Evolutionary conservation across 2,888 invertebrate genomes (phyloP), one percentile per base, ranked within the genome.

Genomic region (Kuschelorhynchus macadamiae): DNA sequence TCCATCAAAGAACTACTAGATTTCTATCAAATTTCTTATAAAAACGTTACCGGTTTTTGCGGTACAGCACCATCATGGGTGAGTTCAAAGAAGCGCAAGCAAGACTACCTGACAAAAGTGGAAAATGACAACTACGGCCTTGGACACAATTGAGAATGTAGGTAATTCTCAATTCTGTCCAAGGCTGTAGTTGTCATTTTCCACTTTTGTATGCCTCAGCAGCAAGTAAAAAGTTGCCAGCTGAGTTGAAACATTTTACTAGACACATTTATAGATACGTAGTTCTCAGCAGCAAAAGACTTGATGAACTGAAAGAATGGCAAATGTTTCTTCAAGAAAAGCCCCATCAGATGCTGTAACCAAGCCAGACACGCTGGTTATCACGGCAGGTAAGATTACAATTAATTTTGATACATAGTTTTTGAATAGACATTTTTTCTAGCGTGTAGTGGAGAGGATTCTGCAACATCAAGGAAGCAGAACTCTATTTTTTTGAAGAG

Each of bases 321-420:
- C 75, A 76, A 57, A 32, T 33, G 5, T 74, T 75, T 55, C 67
- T 55, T 20, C 55, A 73, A 21, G 70, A 68, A 17, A 57, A 73
- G 53, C 67, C 67, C 2, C 68, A 72, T 14, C 72, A 74, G 66
- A 20, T 76, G 8, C 52, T 77, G n/a, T 63, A 70, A n/a, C 71
- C 72, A 4, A 62, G 72, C n/a, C 74, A 75, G 7, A 25, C 3
- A 25, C 3, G 3, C 7, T 25, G 25, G 25, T 7, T 5, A 25
- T n/a, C n/a, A n/a, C n/a, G n/a, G n/a, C n/a, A n/a, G n/a, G n/a
- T n/a, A n/a, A n/a, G n/a, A n/a, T n/a, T n/a, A n/a, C n/a, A n/a
- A n/a, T n/a, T n/a, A n/a, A n/a, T n/a, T n/a, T n/a, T n/a, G n/a
- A n/a, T n/a, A n/a, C n/a, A n/a, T n/a, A n/a, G n/a, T n/a, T n/a